phyloP scores from a whole-genome alignment of 2,797 vertebrate species.

The Smutsia temminckii region DNA sequence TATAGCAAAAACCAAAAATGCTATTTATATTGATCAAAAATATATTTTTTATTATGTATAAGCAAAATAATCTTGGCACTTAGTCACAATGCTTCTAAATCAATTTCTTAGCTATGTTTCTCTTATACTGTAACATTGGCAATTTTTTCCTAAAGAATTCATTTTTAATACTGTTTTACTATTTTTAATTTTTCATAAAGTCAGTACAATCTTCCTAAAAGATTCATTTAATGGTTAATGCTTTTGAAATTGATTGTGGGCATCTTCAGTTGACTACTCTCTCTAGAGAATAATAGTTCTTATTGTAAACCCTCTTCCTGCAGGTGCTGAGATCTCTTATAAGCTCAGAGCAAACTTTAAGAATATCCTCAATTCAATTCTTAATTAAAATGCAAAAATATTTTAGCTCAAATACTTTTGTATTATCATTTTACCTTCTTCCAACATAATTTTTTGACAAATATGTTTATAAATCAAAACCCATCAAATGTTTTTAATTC shows the following conservation, averaged over 20 bases:
- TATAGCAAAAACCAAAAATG: not conserved
- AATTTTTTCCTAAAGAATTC: not conserved
- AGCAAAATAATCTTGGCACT: not conserved
- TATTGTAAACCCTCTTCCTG: not conserved
- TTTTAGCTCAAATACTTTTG: not conserved
- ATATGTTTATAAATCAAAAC: not conserved
- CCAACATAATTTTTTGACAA: not conserved
- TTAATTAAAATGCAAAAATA: conserved; percentile 21
- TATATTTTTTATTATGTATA: not conserved
- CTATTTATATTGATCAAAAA: not conserved
- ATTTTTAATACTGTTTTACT: not conserved
- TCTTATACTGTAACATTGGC: not conserved
- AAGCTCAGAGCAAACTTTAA: not conserved
- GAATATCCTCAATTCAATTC: not conserved
- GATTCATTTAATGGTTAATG: not conserved
- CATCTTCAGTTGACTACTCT: not conserved
- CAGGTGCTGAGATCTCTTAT: not conserved
- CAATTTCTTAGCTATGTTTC: not conserved
- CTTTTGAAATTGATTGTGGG: not conserved
- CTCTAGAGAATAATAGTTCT: not conserved
- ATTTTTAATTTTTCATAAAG: not conserved
- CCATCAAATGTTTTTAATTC: not conserved
- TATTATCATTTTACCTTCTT: not conserved
- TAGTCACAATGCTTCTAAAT: not conserved
- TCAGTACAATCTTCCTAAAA: not conserved